These are phyloP conservation scores for Hemithea aestivaria DNA, from an alignment of 2,888 invertebrate genomes.

Conservation along the genomic window DNA sequence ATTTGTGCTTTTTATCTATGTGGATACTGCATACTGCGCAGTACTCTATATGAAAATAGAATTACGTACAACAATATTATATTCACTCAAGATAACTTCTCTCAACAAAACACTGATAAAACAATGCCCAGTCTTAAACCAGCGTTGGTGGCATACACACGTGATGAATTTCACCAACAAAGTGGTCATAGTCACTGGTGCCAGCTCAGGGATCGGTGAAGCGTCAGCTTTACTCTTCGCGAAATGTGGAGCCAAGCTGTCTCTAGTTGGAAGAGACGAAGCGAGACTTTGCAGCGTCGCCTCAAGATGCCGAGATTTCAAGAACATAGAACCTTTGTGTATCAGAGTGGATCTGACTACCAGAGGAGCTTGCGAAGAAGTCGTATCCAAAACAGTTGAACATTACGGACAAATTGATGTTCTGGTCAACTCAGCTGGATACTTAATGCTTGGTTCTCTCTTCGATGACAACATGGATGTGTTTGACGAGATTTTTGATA, in stretches of 20 bases:
- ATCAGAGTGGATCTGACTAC: conserved; percentile 80
- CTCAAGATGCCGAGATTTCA: conserved; percentile 34
- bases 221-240: conserved; percentile 49
- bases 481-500: conserved; percentile 89
- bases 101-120: conserved; percentile 2
- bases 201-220: conserved; percentile 58
- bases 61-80: too few species aligned
- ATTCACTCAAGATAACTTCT: neutral
- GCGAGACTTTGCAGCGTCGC: conserved; percentile 38
- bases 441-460: conserved; percentile 82
- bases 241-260: conserved; percentile 43
- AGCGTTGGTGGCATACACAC: conserved; percentile 9
- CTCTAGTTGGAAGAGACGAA: conserved; percentile 51
- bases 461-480: conserved; percentile 89
- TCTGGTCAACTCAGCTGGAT: conserved; percentile 89
- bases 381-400: conserved; percentile 82
- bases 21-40: too few species aligned
- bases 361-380: conserved; percentile 80
- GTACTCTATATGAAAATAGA: too few species aligned
- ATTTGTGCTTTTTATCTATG: too few species aligned
- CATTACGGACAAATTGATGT: conserved; percentile 84
- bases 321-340: conserved; percentile 39
- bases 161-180: conserved; percentile 50
- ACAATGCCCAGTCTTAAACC: conserved; percentile 1
- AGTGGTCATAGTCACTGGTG: conserved; percentile 56